A percentile compares a stretch with the other conserved stretches of the same genome.
Evolutionary conservation across 1,140 invertebrate species (phyloP).

Genomic region (Nomia melanderi): DNA sequence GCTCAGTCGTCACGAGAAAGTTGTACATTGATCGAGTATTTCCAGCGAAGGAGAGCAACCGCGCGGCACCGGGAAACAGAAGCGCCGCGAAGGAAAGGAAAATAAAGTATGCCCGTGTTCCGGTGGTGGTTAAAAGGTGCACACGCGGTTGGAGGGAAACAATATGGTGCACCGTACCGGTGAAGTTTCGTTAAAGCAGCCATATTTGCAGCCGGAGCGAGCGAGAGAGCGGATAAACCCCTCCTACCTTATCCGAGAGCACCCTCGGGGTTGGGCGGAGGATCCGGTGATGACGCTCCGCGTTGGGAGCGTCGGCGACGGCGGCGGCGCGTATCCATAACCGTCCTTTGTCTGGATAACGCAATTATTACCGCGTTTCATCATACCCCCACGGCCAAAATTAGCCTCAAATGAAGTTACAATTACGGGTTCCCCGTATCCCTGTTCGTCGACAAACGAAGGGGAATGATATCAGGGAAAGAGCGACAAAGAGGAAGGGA

Average conservation of each 20-base stretch:
- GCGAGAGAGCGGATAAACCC: slow-evolving; percentile 52
- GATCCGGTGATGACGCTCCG: slow-evolving; percentile 66
- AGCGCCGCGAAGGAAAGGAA: background rate
- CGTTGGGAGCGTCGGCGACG: slow-evolving; percentile 54
- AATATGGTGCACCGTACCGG: slow-evolving; percentile 71
- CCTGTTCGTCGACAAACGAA: slow-evolving; percentile 53
- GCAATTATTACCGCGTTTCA: slow-evolving; percentile 81
- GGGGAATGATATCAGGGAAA: slow-evolving; percentile 16
- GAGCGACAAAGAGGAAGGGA: slow-evolving; percentile 11
- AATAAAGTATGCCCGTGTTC: background rate
- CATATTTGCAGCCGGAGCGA: slow-evolving; percentile 74
- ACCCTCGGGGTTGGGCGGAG: slow-evolving; percentile 73
- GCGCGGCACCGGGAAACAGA: too few relatives aligned
- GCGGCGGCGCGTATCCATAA: slow-evolving; percentile 80
- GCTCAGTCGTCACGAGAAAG: too few relatives aligned
- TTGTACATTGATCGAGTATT: too few relatives aligned
- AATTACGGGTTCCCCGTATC: slow-evolving; percentile 76
- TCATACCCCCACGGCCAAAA: slow-evolving; percentile 79
- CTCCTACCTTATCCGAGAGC: slow-evolving; percentile 72
- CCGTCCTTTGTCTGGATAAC: slow-evolving; percentile 81
- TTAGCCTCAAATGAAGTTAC: slow-evolving; percentile 82
- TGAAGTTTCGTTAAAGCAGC: slow-evolving; percentile 76
- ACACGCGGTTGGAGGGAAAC: slow-evolving; percentile 57
- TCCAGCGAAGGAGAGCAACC: too few relatives aligned
- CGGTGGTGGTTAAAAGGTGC: background rate